phyloP scores from a whole-genome alignment of 2,113 vertebrate genomes.

The Lates calcarifer region DNA sequence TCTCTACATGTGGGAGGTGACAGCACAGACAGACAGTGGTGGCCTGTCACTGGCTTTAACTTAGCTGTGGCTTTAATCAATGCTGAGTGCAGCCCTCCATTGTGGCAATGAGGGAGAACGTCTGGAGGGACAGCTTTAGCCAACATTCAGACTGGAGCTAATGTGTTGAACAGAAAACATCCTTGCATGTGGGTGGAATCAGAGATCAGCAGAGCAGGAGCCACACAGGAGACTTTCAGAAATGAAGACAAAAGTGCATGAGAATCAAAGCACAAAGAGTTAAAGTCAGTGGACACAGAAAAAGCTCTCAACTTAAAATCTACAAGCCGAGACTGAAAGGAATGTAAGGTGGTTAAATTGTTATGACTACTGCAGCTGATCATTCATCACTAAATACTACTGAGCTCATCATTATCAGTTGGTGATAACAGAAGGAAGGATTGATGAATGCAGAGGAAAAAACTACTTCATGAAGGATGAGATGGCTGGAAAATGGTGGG shows the following conservation, averaged over 20 bases:
- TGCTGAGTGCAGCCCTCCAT: conserved; percentile 44
- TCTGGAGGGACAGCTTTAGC: conserved; percentile 41
- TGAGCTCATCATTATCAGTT: not conserved
- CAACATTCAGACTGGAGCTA: conserved; percentile 39
- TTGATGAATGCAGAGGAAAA: too few species aligned
- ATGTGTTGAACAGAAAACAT: conserved; percentile 51
- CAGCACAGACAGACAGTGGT: conserved; percentile 55
- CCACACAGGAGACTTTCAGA: conserved; percentile 18
- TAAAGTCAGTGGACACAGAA: not conserved
- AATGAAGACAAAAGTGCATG: not conserved
- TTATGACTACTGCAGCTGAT: not conserved
- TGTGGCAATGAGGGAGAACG: conserved; percentile 21
- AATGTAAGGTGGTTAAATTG: not conserved
- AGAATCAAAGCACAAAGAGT: not conserved
- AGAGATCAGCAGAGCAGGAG: conserved; percentile 28
- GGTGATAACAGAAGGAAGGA: not conserved
- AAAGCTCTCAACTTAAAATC: conserved; percentile 9
- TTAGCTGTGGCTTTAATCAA: conserved; percentile 55
- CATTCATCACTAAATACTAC: not conserved
- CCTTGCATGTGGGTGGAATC: conserved; percentile 36
- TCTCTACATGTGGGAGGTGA: conserved; percentile 38
- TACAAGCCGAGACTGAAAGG: not conserved
- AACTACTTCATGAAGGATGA: not conserved
- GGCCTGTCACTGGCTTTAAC: conserved; percentile 60
- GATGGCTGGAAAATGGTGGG: not conserved